phyloP scores from a whole-genome alignment of 2,888 invertebrate genomes.

The Orthosia cruda region DNA sequence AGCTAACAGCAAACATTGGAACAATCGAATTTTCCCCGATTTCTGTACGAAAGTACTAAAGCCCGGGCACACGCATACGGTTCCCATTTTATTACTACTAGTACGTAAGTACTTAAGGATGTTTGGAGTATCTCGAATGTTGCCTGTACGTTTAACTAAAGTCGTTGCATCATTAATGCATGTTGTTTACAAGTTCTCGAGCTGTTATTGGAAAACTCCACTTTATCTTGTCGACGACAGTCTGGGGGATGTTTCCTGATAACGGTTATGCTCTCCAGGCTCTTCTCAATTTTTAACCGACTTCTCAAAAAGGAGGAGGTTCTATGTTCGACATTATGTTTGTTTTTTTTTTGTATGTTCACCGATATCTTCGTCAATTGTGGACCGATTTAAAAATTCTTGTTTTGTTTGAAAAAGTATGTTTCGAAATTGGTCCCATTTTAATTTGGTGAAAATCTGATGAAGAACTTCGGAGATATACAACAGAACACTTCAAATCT shows the following conservation, averaged over 20 bases:
- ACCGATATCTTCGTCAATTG: no score
- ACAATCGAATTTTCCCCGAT: constrained; percentile 44
- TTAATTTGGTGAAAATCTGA: no score
- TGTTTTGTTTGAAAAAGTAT: no score
- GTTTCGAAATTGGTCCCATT: no score
- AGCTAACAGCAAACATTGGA: constrained; percentile 33
- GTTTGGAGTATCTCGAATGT: constrained; percentile 61
- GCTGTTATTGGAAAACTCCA: constrained; percentile 65
- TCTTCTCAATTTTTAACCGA: constrained; percentile 21
- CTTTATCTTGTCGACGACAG: constrained; percentile 44
- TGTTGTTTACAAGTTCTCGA: constrained; percentile 67
- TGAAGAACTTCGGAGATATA: no score
- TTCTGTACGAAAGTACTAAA: constrained; percentile 43
- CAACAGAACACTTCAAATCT: no score
- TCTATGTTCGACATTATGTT: no score
- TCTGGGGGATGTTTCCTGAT: constrained; percentile 11
- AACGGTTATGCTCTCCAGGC: constrained; percentile 16
- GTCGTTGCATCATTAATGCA: constrained; percentile 68
- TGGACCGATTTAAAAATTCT: no score
- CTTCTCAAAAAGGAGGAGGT: no score
- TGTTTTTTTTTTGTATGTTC: no score
- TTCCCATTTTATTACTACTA: constrained; percentile 61
- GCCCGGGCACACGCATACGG: constrained; percentile 35
- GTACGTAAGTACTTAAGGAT: constrained; percentile 62
- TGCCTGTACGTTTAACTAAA: constrained; percentile 57